Evolutionary conservation across 2,113 vertebrate species (phyloP), one percentile per base, ranked within the genome.

Genomic region (Marmota flaviventris): DNA sequence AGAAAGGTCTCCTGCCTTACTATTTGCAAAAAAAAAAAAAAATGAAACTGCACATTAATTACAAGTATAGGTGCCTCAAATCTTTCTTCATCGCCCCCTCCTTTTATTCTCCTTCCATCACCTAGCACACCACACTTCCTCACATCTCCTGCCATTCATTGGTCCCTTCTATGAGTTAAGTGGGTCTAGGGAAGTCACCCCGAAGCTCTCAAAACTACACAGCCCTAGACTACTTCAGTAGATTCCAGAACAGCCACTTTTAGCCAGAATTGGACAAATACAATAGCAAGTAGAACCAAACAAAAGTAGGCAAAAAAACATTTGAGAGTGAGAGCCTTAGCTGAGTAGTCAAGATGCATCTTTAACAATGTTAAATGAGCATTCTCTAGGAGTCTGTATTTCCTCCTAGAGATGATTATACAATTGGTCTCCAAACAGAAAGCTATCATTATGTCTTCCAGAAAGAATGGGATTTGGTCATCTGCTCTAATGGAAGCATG

Each of bases 91-190:
- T 79, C n/a, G 48, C 34, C 70, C 34, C 27, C 34, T 63, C 5
- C 34, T 58, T 61, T 56, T 8, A 58, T 65, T 42, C 61, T 86
- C 39, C n/a, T 34, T 29, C 9, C 7, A 37, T 48, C 37, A 34
- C 63, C 20, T 18, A 45, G 45, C 2, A 13, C 2, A 10, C 0
- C 8, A 18, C 0, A 3, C 48, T 56, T 79, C 8, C 25, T 70
- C 13, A 16, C 11, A 10, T 63, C 24, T 79, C 22, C 6, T 22
- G 4, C 4, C 16, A 17, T 37, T 56, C 45, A 12, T 1, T 25
- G 75, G 6, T n/a, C 22, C 29, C 72, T 27, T 69, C 75, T 37
- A 27, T 42, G 73, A 70, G 7, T 67, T 12, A 22, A 13, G 73
- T 95, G 51, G 11, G 14, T 76, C 29, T 29, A 42, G 32, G 7